Percentiles rank a stretch among this genome's conserved stretches.
These are phyloP conservation scores for Poecilobothrus nobilitatus DNA, from an alignment of 2,888 invertebrate species.

Conservation along the genomic window DNA sequence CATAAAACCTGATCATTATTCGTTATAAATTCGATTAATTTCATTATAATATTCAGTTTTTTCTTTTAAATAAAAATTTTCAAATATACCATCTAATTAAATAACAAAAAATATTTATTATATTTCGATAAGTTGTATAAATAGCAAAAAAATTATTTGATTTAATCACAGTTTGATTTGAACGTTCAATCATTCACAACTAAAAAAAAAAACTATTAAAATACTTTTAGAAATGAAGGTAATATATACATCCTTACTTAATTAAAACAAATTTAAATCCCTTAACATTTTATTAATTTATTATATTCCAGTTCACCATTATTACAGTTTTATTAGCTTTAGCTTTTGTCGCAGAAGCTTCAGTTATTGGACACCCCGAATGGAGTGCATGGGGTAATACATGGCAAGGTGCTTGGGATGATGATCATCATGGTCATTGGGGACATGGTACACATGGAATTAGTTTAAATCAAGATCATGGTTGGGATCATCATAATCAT, in stretches of 20 bases:
- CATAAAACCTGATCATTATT: too few relatives aligned
- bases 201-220: neutral
- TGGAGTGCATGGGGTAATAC: neutral
- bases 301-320: slow-evolving; percentile 16
- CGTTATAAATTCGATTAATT: too few relatives aligned
- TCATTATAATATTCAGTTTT: too few relatives aligned
- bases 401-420: neutral
- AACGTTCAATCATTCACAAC: neutral
- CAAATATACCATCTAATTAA: too few relatives aligned
- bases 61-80: too few relatives aligned
- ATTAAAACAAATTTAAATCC: too few relatives aligned
- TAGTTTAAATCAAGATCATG: neutral
- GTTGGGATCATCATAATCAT: neutral
- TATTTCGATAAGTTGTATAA: too few relatives aligned
- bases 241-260: slow-evolving; percentile 23
- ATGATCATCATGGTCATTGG: neutral
- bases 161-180: neutral
- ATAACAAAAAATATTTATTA: too few relatives aligned
- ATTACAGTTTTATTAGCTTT: slow-evolving; percentile 24
- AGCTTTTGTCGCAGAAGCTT: slow-evolving; percentile 23
- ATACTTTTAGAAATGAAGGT: neutral
- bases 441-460: neutral
- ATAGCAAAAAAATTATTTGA: neutral
- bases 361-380: slow-evolving; percentile 7
- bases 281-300: too few relatives aligned